Conservation (phyloP, 2,113 vertebrate genomes). For the Nothocercus julius region DNA sequence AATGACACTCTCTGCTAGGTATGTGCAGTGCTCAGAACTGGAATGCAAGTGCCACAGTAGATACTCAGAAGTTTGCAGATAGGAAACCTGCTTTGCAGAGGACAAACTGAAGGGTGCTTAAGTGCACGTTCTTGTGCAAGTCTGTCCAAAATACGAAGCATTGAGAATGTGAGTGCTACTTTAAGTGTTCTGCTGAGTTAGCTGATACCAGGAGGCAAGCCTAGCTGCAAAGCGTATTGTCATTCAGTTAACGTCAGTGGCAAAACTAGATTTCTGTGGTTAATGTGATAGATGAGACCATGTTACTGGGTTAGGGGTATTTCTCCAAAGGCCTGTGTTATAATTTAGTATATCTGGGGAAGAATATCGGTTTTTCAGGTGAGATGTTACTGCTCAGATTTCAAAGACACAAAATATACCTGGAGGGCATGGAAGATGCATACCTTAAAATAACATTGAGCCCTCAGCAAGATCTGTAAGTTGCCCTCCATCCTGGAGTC, state of each 20-base stretch:
- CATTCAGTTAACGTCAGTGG: fast-evolving
- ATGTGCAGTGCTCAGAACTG: background rate
- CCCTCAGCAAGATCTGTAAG: background rate
- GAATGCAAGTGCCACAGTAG: too few relatives aligned
- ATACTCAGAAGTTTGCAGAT: background rate
- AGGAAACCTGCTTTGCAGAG: background rate
- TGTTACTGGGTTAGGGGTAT: fast-evolving
- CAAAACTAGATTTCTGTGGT: background rate
- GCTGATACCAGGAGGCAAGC: fast-evolving
- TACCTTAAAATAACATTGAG: background rate
- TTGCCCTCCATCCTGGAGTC: background rate
- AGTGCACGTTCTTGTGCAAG: background rate
- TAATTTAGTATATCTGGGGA: background rate
- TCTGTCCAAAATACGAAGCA: background rate
- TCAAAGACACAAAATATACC: background rate
- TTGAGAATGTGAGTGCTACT: fast-evolving
- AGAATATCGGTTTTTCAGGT: background rate
- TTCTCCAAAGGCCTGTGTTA: background rate
- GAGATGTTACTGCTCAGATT: background rate
- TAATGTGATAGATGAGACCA: fast-evolving
- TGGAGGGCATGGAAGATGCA: background rate
- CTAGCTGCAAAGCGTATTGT: background rate
- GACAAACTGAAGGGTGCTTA: background rate
- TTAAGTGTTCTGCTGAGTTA: background rate
- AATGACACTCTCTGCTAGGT: background rate